These are phyloP conservation scores for Hyles lineata DNA, from an alignment of 2,888 invertebrate genomes.

Conservation along the genomic window DNA sequence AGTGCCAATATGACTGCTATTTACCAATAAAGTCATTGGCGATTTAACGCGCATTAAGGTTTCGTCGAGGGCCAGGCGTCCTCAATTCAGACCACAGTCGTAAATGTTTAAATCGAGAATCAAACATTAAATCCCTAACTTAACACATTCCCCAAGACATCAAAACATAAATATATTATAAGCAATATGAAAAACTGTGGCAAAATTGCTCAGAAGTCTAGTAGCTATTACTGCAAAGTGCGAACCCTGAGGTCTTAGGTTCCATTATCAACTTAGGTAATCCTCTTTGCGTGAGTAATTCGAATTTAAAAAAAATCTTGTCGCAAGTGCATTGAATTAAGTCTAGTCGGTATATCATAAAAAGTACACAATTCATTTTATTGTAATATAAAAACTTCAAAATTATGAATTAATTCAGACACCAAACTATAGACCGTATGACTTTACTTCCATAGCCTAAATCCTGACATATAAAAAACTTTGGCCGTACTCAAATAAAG, in stretches of 20 bases:
- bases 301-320: no score
- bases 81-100: neutral
- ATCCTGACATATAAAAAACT: neutral
- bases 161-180: neutral
- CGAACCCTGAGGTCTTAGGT: no score
- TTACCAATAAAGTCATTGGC: constrained; percentile 8
- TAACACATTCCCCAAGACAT: neutral
- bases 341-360: no score
- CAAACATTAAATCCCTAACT: neutral
- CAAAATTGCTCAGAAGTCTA: no score
- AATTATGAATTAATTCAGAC: no score
- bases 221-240: no score
- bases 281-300: no score
- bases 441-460: neutral
- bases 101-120: neutral
- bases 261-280: no score
- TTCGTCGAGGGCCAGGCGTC: neutral
- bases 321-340: no score
- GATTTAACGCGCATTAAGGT: constrained; percentile 11
- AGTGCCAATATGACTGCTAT: neutral
- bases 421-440: neutral
- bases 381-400: no score
- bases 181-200: no score
- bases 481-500: neutral
- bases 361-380: no score